Base-by-base conservation (phyloP, 2,113 vertebrate genomes). In the Prochilodus magdalenae region DNA sequence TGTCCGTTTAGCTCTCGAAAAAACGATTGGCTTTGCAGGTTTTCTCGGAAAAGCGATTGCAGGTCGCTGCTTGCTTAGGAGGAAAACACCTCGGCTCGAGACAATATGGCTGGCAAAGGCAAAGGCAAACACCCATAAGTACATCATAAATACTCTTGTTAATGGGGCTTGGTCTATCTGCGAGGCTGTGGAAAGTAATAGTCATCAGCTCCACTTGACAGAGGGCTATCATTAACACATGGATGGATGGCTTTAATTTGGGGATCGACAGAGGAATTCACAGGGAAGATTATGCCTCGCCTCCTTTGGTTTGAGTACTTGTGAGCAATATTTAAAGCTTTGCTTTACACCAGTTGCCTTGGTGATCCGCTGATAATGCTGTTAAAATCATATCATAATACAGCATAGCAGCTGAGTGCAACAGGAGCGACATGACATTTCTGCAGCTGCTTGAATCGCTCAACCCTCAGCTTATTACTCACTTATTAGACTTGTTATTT, bases 171-270 rank as follows among this genome's bases (percentile, higher is more conserved):
- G 65, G 73, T 76, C 73, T 75, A 76, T 82, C 51, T 70, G 70
- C 30, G 53, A 83, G 63, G 74, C 83, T 51, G 60, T 78, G 81
- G 77, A 83, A 87, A 87, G 74, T 79, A 79, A 87, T 73, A 83
- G 86, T 80, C 83, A 83, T 83, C 83, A 74, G 75, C 81, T 81
- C 57, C 49, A 82, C 60, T 83, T 85, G 83, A 87, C 55, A 51
- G 81, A 83, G 75, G 49, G 74, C 81, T 83, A 85, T 83, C 86
- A 87, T 87, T 85, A 87, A 87, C 86, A 78, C 83, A 63, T 77
- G 86, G 81, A 87, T 81, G 70, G 82, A 85, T 87, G 86, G 80
- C 83, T 87, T 87, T 87, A 83, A 87, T 87, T 85, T 85, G 78
- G 53, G 75, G 70, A 83, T 75, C 63, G 72, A 85, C 70, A 55